Evolutionary conservation across 2,797 vertebrate species (phyloP).

Genomic region (Luscinia luscinia): DNA sequence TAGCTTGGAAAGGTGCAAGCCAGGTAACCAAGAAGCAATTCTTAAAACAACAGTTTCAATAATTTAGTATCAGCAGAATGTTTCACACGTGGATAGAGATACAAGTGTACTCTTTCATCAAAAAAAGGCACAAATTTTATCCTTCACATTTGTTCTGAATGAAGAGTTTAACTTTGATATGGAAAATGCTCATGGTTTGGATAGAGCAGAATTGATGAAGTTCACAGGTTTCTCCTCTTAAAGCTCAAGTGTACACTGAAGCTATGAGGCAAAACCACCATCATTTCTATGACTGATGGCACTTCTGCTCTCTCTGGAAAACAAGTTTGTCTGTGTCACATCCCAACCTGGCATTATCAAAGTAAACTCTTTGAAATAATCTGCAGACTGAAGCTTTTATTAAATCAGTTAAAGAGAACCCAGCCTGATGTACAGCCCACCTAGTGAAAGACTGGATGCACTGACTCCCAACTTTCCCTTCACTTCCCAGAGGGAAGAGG

Average conservation of each 20-base stretch:
- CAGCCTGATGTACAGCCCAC: background rate
- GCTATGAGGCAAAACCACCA: background rate
- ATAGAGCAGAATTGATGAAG: background rate
- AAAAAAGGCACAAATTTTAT: background rate
- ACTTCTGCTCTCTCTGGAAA: background rate
- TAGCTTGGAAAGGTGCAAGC: background rate
- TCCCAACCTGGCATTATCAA: background rate
- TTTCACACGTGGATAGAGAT: background rate
- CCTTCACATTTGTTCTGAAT: background rate
- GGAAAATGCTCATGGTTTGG: background rate
- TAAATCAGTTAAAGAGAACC: background rate
- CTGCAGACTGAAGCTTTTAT: background rate
- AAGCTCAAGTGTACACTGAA: background rate
- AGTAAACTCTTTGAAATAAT: background rate
- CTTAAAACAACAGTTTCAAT: background rate
- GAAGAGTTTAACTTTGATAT: background rate
- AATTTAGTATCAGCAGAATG: background rate
- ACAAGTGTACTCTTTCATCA: background rate
- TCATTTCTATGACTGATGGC: background rate
- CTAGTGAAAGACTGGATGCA: background rate
- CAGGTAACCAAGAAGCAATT: background rate
- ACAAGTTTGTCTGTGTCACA: background rate
- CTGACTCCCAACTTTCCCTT: background rate
- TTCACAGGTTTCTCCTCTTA: background rate
- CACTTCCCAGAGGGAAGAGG: background rate